Evolutionary conservation across 2,797 vertebrate species (phyloP).

Genomic region (Odontamblyopus lacepedii): DNA sequence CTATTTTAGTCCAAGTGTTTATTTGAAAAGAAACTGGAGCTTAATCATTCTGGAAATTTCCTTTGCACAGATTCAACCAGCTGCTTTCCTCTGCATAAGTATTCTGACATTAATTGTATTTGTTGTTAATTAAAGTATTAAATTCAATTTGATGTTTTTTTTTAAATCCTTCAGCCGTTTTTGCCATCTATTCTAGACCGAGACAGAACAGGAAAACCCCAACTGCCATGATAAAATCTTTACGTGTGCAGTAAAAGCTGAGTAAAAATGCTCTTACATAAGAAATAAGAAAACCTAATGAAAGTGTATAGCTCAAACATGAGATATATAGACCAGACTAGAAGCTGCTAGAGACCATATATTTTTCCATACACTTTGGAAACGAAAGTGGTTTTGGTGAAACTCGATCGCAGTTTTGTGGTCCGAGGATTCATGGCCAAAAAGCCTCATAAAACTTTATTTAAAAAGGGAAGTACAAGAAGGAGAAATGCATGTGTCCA

Average conservation of each 20-base stretch:
- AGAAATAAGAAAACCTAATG: not conserved
- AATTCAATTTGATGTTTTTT: no score
- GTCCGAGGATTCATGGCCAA: constrained; percentile 12
- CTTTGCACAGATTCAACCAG: no score
- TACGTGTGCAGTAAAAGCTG: not conserved
- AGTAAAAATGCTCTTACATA: not conserved
- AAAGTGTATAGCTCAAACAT: not conserved
- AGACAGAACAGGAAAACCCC: not conserved
- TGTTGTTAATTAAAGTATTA: no score
- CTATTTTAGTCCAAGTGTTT: no score
- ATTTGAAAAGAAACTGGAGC: no score
- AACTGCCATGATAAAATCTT: not conserved
- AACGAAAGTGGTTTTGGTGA: constrained; percentile 11
- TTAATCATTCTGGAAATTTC: no score
- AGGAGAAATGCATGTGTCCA: not conserved
- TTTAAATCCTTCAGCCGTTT: not conserved
- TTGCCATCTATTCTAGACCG: not conserved
- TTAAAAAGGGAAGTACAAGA: constrained; percentile 1
- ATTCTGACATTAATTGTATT: no score
- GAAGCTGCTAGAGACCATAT: constrained; percentile 5
- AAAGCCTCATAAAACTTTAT: constrained; percentile 12
- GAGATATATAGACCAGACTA: constrained; percentile 2
- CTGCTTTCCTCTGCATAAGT: no score
- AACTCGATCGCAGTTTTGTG: constrained; percentile 30
- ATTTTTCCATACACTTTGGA: constrained; percentile 26